These are phyloP conservation scores for Gambusia affinis DNA, from an alignment of 2,113 vertebrate species.

Conservation along the genomic window DNA sequence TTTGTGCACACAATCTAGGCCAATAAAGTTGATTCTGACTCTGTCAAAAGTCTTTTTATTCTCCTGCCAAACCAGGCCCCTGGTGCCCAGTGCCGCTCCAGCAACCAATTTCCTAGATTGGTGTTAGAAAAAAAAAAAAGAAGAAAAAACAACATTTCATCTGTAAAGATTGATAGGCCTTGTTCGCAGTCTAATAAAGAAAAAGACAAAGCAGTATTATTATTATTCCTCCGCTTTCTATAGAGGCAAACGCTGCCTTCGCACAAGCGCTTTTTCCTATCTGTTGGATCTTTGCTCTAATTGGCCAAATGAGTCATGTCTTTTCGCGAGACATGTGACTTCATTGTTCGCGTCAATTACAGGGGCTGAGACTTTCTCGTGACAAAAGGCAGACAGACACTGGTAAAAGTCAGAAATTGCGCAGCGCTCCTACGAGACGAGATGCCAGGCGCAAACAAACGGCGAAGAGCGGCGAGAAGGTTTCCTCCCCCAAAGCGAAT, in stretches of 20 bases:
- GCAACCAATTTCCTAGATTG: conserved; percentile 4
- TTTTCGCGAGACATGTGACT: conserved; percentile 41
- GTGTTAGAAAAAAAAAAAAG: conserved; percentile 8
- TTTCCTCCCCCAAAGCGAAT: background rate
- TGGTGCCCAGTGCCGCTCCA: background rate
- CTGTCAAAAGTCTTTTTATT: background rate
- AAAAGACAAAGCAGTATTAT: conserved; percentile 50
- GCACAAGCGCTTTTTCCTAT: conserved; percentile 18
- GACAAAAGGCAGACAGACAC: conserved; percentile 1
- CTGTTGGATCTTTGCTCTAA: conserved; percentile 51
- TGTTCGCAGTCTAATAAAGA: conserved; percentile 25
- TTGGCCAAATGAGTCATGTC: conserved; percentile 59
- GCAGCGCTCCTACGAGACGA: conserved; percentile 9
- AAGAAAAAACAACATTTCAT: conserved; percentile 10
- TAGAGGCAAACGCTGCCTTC: conserved; percentile 41
- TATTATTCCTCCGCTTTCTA: conserved; percentile 36
- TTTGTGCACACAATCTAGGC: too few species aligned
- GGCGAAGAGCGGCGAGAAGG: background rate
- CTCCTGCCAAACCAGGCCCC: background rate
- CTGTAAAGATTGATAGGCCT: conserved; percentile 30
- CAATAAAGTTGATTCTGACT: too few species aligned
- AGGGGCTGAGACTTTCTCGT: conserved; percentile 33
- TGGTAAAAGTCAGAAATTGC: conserved; percentile 21
- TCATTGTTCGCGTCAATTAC: conserved; percentile 60
- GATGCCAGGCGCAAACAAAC: background rate